Conservation (phyloP, 2,888 invertebrate species). For the Agrochola litura region DNA sequence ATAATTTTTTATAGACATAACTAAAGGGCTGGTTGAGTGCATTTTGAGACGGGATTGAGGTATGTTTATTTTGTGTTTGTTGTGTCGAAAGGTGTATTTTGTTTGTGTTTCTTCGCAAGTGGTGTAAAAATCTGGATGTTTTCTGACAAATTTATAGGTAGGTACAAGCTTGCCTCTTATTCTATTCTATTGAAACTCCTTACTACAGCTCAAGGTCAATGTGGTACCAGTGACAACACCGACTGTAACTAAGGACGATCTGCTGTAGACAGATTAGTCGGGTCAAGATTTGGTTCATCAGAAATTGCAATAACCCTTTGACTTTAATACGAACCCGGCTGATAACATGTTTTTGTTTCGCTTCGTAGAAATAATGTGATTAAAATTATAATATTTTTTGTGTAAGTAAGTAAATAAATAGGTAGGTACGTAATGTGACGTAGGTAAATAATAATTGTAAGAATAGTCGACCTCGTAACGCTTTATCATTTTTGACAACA, state of each 20-base stretch:
- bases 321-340: background rate
- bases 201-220: no score
- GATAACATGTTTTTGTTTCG: conserved; percentile 35
- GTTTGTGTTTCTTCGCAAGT: no score
- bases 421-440: background rate
- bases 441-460: background rate
- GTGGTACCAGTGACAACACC: no score
- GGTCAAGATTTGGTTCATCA: background rate
- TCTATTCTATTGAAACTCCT: no score
- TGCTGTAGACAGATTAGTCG: background rate
- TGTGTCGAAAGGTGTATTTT: no score
- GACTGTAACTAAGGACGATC: background rate
- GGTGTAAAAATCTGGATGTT: no score
- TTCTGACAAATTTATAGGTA: no score
- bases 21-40: no score
- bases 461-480: background rate
- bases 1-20: no score
- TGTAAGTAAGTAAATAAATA: conserved; percentile 8
- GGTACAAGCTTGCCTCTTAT: no score
- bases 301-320: background rate
- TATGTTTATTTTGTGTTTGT: no score
- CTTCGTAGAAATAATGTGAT: conserved; percentile 26
- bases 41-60: no score
- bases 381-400: conserved; percentile 4
- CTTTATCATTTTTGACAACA: background rate